phyloP scores from a whole-genome alignment of 2,888 invertebrate genomes.

The Acrobeloides nanus region DNA sequence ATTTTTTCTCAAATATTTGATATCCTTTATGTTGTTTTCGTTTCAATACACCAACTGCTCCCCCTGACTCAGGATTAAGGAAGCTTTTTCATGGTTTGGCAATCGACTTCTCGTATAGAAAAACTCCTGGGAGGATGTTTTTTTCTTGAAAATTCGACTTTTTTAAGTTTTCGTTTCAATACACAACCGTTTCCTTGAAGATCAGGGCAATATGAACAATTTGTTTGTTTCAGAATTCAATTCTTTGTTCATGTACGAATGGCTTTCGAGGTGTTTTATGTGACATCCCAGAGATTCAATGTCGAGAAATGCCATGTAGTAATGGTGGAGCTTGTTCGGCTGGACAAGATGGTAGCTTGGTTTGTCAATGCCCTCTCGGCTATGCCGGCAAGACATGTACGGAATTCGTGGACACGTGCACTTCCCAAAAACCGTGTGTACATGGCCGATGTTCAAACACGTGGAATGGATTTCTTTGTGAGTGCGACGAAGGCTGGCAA shows the following conservation, averaged over 20 bases:
- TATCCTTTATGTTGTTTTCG: too few relatives aligned
- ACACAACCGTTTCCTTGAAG: too few relatives aligned
- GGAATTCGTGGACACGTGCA: constrained; percentile 15
- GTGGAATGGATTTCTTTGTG: constrained; percentile 24
- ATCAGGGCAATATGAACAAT: too few relatives aligned
- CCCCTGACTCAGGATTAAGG: too few relatives aligned
- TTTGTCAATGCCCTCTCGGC: constrained; percentile 15
- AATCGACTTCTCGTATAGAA: too few relatives aligned
- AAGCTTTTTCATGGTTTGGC: too few relatives aligned
- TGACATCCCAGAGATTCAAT: constrained; percentile 17
- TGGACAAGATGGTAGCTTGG: background rate
- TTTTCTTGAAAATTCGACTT: too few relatives aligned
- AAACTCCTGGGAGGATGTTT: too few relatives aligned
- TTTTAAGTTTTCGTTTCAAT: too few relatives aligned
- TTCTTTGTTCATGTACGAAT: constrained; percentile 14
- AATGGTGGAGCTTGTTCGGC: constrained; percentile 12
- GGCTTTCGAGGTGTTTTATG: constrained; percentile 26
- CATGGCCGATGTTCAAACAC: constrained; percentile 17
- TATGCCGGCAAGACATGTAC: constrained; percentile 17
- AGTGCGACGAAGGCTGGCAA: constrained; percentile 31
- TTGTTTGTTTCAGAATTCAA: constrained; percentile 9
- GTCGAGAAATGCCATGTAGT: constrained; percentile 9
- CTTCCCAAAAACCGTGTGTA: constrained; percentile 17
- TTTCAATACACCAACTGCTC: too few relatives aligned
- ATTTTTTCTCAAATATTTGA: too few relatives aligned